Base-by-base conservation (phyloP, 2,113 vertebrate genomes). In the Chelonoidis abingdonii region DNA sequence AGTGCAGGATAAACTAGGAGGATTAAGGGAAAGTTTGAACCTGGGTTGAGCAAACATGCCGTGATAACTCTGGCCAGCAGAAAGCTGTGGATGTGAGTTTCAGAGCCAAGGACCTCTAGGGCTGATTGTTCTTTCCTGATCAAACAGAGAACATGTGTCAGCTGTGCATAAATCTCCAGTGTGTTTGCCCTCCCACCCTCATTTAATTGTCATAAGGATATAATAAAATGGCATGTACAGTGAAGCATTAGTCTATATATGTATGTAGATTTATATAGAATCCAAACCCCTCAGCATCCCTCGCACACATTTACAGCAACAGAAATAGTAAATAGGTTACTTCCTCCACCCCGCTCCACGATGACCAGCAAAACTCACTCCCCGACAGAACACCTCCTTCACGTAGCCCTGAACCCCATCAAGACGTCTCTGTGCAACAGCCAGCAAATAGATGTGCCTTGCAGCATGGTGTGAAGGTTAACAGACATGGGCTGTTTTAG, bases 1-100 rank as follows among this genome's bases (percentile, higher is more conserved):
- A 83, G 87, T 76, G 93, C 95, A 94, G 75, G 90, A 90, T 92
- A 82, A 94, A 93, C 85, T 87, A 41, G 10, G 62, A 85, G 91
- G 94, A 95, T 97, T 89, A 94, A 49, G 90, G 91, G 84, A 85
- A 92, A 80, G 50, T 62, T 93, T 76, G 92, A 92, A 93, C 94
- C 86, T 89, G 91, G 78, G 41, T 88, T 95, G 96, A 91, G 93
- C 93, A 94, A 96, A 95, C 88, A 95, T 1, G 6, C 62, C 10
- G 85, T 19, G 92, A 2, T 84, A 38, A 72, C 90, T 96, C 31
- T 65, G 86, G 93, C 78, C 87, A n/a, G 65, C 0, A 3, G n/a
- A 21, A 44, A 91, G 82, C 81, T 84, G 83, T 53, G 81, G 91
- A 7, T 93, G 87, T 35, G 83, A 65, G 75, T 82, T 86, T 50